Conservation (phyloP, 2,113 vertebrate species). For the Geothlypis trichas region DNA sequence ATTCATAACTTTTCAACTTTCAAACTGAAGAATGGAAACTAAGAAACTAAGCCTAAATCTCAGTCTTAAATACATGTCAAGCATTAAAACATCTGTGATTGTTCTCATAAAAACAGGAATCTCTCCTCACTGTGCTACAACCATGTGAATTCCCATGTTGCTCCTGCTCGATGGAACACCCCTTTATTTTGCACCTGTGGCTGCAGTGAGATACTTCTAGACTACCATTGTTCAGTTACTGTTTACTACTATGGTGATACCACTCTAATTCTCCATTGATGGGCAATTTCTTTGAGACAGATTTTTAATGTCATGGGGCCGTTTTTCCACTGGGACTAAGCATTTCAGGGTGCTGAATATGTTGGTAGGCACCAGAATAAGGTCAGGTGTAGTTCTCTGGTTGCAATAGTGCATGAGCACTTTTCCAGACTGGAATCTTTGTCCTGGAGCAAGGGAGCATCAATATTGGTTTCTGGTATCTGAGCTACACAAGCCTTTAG, state of each 20-base stretch:
- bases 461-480: neutral
- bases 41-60: neutral
- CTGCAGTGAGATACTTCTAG: neutral
- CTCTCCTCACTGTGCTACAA: neutral
- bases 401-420: neutral
- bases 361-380: neutral
- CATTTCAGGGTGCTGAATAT: neutral
- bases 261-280: neutral
- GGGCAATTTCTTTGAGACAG: neutral
- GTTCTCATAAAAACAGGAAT: neutral
- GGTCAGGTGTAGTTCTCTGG: neutral
- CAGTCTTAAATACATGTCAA: neutral
- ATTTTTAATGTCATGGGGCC: neutral
- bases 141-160: neutral
- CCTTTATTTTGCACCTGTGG: neutral
- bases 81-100: neutral
- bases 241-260: rapidly evolving
- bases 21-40: neutral
- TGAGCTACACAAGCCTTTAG: neutral
- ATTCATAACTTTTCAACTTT: neutral
- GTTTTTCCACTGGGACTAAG: neutral
- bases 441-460: neutral
- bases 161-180: neutral
- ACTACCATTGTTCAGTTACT: neutral
- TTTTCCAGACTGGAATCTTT: neutral